Conservation (phyloP, 2,888 invertebrate species). For the Drosophila setosimentum region DNA sequence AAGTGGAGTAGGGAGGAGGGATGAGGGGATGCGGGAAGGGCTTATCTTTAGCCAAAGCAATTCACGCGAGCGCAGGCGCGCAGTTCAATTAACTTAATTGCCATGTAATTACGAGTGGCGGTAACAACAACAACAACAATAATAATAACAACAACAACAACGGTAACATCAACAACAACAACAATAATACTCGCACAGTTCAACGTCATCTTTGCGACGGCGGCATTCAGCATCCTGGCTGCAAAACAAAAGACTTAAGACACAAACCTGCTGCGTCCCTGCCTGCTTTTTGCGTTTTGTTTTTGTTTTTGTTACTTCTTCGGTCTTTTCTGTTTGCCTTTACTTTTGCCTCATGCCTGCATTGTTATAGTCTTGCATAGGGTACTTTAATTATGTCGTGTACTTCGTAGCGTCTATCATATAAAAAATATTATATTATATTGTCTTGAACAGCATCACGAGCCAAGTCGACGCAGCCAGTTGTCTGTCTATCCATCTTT, state of each 20-base stretch:
- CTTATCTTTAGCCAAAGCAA: constrained; percentile 54
- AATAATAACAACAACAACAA: neutral
- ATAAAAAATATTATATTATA: neutral
- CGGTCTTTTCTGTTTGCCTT: neutral
- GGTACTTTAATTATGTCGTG: neutral
- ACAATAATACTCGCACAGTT: constrained; percentile 27
- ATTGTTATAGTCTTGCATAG: constrained; percentile 11
- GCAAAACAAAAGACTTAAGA: constrained; percentile 80
- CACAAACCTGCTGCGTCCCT: constrained; percentile 69
- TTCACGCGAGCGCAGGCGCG: constrained; percentile 75
- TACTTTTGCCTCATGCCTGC: constrained; percentile 22
- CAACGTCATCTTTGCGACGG: constrained; percentile 53
- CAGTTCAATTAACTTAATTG: constrained; percentile 85
- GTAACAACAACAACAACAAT: constrained; percentile 21
- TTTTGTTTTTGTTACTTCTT: constrained; percentile 17
- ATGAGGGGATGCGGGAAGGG: neutral
- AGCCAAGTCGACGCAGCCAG: too few relatives aligned
- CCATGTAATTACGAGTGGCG: constrained; percentile 82
- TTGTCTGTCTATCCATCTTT: too few relatives aligned
- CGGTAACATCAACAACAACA: neutral
- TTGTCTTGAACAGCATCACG: neutral
- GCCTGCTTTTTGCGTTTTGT: constrained; percentile 21
- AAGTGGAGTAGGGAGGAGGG: neutral
- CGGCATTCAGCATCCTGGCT: constrained; percentile 67
- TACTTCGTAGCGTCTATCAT: neutral